Conservation (phyloP, 2,888 invertebrate genomes). For the Gisinianus flammeolus region DNA sequence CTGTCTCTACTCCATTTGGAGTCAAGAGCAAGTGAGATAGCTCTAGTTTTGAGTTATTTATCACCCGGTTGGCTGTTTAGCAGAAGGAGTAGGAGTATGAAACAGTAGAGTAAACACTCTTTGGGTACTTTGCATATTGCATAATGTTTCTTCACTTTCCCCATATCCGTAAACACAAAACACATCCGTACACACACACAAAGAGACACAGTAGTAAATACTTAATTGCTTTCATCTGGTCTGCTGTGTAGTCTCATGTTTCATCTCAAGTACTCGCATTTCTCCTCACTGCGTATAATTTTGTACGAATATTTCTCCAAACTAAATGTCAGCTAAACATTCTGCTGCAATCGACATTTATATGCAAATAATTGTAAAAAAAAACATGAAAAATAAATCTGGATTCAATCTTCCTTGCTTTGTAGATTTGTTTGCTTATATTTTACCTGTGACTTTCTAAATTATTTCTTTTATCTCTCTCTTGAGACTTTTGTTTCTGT, state of each 20-base stretch:
- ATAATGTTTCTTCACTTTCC: background rate
- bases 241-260: background rate
- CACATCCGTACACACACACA: background rate
- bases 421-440: too few relatives aligned
- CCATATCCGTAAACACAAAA: background rate
- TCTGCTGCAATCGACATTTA: too few relatives aligned
- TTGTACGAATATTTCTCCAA: background rate
- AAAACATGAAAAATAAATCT: too few relatives aligned
- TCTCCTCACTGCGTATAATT: background rate
- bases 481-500: too few relatives aligned
- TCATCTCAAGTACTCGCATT: background rate
- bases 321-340: too few relatives aligned
- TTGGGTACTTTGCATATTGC: background rate
- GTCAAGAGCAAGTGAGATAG: background rate
- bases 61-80: background rate
- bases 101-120: background rate
- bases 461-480: too few relatives aligned
- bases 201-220: background rate
- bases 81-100: background rate
- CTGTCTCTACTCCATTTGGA: background rate
- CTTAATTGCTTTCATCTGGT: background rate
- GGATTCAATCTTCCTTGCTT: too few relatives aligned
- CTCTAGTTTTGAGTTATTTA: background rate
- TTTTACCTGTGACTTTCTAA: too few relatives aligned
- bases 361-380: too few relatives aligned